These are phyloP conservation scores for Holcopasites calliopsidis DNA, from an alignment of 1,140 invertebrate species.

Conservation along the genomic window DNA sequence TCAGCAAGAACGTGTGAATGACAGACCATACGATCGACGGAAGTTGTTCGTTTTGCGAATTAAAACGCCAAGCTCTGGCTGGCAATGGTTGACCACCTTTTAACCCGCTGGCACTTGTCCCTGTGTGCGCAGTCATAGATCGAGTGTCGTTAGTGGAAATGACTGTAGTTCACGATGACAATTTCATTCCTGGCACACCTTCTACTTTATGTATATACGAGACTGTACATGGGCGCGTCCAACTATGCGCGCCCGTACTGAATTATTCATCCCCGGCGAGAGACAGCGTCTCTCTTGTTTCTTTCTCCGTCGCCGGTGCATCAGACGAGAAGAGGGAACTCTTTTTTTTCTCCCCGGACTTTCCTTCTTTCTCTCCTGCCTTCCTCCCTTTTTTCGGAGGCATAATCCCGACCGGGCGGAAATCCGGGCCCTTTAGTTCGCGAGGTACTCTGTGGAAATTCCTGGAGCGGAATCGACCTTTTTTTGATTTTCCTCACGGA, in stretches of 20 bases:
- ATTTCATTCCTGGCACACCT: constrained; percentile 77
- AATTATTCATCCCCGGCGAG: constrained; percentile 74
- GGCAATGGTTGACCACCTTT: background rate
- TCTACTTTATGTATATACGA: constrained; percentile 51
- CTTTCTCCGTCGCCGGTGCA: constrained; percentile 25
- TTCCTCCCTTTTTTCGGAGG: background rate
- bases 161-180: constrained; percentile 48
- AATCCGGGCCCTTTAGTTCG: background rate
- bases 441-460: constrained; percentile 13
- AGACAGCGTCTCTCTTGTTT: constrained; percentile 44
- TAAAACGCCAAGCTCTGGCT: background rate
- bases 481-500: background rate
- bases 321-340: background rate
- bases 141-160: constrained; percentile 20
- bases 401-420: background rate
- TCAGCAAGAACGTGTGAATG: too few relatives aligned
- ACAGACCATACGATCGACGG: too few relatives aligned
- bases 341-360: background rate
- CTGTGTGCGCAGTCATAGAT: constrained; percentile 1
- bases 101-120: background rate
- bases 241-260: constrained; percentile 70
- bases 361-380: background rate
- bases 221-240: constrained; percentile 75
- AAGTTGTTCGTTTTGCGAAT: constrained; percentile 5
- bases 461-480: background rate